These are phyloP conservation scores for Gortyna flavago DNA, from an alignment of 2,888 invertebrate species.

Conservation along the genomic window DNA sequence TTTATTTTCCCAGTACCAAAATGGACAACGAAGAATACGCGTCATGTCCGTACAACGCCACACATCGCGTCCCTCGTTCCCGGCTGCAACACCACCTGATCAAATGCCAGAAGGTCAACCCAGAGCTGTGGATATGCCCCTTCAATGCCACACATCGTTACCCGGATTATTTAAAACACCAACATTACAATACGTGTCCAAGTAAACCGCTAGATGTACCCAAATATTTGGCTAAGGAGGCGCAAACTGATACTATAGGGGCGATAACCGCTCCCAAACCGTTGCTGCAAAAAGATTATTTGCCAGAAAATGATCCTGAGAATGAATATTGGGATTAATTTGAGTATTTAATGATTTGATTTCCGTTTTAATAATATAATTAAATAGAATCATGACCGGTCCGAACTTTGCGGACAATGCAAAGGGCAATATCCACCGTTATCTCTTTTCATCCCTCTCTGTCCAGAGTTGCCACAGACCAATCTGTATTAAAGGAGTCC, in stretches of 20 bases:
- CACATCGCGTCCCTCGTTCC: constrained; percentile 86
- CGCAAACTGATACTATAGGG: neutral
- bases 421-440: too few species aligned
- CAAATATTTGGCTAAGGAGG: neutral
- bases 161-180: constrained; percentile 63
- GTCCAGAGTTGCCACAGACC: too few species aligned
- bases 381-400: too few species aligned
- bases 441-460: too few species aligned
- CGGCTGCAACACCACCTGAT: constrained; percentile 89
- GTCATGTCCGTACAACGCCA: constrained; percentile 89
- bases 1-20: constrained; percentile 54
- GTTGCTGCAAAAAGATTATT: constrained; percentile 67
- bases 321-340: constrained; percentile 77
- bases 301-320: constrained; percentile 74
- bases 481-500: too few species aligned
- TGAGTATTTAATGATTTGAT: neutral
- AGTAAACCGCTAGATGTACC: neutral
- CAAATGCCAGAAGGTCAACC: constrained; percentile 88
- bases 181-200: constrained; percentile 40
- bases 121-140: constrained; percentile 85
- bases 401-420: neutral
- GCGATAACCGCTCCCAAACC: constrained; percentile 64
- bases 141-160: constrained; percentile 89
- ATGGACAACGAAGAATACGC: constrained; percentile 74
- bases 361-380: too few species aligned